These are phyloP conservation scores for Percopsis omiscomaycus DNA, from an alignment of 2,797 vertebrate genomes.

Conservation along the genomic window DNA sequence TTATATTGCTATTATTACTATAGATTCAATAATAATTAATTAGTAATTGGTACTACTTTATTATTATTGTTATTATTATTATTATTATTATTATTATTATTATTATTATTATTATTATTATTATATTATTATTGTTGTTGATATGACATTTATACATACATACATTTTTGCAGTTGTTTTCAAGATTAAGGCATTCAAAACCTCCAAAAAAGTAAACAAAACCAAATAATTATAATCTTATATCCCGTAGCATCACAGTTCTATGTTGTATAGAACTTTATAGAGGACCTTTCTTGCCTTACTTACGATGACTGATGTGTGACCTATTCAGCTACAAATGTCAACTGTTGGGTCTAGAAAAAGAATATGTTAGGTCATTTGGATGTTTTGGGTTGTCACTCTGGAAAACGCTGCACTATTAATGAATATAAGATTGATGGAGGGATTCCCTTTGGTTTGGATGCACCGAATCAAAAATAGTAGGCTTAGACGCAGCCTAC, in stretches of 20 bases:
- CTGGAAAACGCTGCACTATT: neutral
- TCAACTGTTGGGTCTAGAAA: neutral
- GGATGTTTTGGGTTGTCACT: neutral
- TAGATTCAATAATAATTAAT: constrained; percentile 2
- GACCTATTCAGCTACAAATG: neutral
- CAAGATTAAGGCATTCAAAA: neutral
- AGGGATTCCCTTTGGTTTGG: no score
- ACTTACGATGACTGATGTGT: no score
- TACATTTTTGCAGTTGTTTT: neutral
- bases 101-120: neutral
- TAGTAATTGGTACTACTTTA: neutral
- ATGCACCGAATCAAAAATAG: no score
- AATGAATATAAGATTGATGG: neutral
- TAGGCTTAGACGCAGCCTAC: no score
- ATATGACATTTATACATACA: neutral
- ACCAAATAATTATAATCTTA: no score
- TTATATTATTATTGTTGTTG: neutral
- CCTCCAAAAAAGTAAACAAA: no score
- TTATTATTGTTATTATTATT: no score
- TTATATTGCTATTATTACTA: neutral
- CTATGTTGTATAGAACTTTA: no score
- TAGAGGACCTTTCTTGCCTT: neutral
- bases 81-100: neutral
- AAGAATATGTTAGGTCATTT: neutral
- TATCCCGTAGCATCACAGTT: no score